These are phyloP conservation scores for Silurus meridionalis DNA, from an alignment of 2,113 vertebrate species.

Conservation along the genomic window DNA sequence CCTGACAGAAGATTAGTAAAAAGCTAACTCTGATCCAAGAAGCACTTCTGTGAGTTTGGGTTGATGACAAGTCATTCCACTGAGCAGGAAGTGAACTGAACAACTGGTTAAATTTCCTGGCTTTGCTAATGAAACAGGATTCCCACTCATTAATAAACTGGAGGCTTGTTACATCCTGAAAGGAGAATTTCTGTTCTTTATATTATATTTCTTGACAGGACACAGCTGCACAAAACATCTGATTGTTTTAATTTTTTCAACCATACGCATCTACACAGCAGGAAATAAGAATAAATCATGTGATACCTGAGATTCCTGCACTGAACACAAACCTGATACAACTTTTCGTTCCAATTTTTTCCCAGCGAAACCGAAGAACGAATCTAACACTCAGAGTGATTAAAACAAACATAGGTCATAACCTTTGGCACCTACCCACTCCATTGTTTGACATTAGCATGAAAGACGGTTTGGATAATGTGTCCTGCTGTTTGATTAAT, in stretches of 20 bases:
- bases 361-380: not conserved
- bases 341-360: not conserved
- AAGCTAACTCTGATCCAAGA: slow-evolving; percentile 64
- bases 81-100: not conserved
- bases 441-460: not conserved
- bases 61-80: slow-evolving; percentile 65
- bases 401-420: not conserved
- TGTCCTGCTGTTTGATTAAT: not conserved
- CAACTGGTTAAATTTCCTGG: slow-evolving; percentile 1
- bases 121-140: not conserved
- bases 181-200: slow-evolving; percentile 68
- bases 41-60: slow-evolving; percentile 63
- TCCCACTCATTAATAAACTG: slow-evolving; percentile 29
- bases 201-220: slow-evolving; percentile 77
- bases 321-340: not conserved
- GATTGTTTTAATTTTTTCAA: slow-evolving; percentile 47
- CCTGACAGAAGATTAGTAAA: slow-evolving; percentile 71
- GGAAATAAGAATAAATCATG: not conserved
- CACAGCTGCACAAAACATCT: slow-evolving; percentile 68
- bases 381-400: not conserved
- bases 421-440: not conserved
- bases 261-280: slow-evolving; percentile 41
- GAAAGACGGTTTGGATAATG: not conserved
- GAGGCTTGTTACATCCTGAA: slow-evolving; percentile 61
- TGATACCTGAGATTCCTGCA: no score